Percentiles rank a stretch among this genome's conserved stretches.
phyloP scores from a whole-genome alignment of 2,888 invertebrate species.

The Aspidiotus rigidus region DNA sequence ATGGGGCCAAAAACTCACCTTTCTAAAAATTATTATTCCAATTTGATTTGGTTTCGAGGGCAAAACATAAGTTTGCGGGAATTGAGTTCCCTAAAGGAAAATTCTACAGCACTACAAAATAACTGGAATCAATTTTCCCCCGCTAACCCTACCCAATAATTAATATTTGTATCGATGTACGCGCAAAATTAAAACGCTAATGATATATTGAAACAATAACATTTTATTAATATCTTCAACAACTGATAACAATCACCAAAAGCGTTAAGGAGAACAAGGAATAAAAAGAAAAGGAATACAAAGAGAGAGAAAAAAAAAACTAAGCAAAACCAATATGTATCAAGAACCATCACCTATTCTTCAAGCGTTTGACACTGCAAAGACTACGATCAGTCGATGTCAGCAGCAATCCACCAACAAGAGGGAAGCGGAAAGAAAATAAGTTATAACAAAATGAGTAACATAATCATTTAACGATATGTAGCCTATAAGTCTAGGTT shows the following conservation, averaged over 20 bases:
- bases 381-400: slow-evolving; percentile 18
- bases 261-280: slow-evolving; percentile 1
- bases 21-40: too few species aligned
- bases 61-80: too few species aligned
- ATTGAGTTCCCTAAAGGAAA: too few species aligned
- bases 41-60: too few species aligned
- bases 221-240: neutral
- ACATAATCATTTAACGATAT: neutral
- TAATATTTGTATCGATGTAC: too few species aligned
- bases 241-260: slow-evolving; percentile 3
- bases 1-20: too few species aligned
- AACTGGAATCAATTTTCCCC: too few species aligned
- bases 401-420: slow-evolving; percentile 17
- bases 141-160: too few species aligned
- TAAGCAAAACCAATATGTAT: slow-evolving; percentile 11
- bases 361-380: slow-evolving; percentile 21
- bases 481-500: too few species aligned
- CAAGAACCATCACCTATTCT: slow-evolving; percentile 20
- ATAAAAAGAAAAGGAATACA: slow-evolving; percentile 14
- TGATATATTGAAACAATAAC: too few species aligned
- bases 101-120: too few species aligned
- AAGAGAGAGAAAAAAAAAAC: neutral
- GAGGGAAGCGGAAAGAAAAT: slow-evolving; percentile 15
- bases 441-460: slow-evolving; percentile 2
- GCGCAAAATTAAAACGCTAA: too few species aligned